These are phyloP conservation scores for Spisula solida DNA, from an alignment of 2,888 invertebrate species.

Conservation along the genomic window DNA sequence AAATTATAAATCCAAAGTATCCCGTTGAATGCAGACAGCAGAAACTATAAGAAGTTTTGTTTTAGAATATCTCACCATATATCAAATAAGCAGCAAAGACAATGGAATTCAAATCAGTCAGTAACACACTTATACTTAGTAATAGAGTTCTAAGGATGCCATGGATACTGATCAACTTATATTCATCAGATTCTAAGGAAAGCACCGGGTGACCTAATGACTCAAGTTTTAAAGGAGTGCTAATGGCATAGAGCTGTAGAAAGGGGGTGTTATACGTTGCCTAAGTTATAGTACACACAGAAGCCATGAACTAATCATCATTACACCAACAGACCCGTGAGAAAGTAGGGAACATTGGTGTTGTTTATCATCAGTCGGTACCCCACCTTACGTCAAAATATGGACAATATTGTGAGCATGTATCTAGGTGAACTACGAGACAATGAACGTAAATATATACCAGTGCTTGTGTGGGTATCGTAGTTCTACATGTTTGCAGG, in stretches of 20 bases:
- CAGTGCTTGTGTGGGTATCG: not conserved
- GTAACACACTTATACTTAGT: not conserved
- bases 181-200: not conserved
- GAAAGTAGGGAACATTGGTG: not conserved
- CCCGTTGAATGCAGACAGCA: too few species aligned
- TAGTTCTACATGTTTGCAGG: conserved; percentile 6
- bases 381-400: not conserved
- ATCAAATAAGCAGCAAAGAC: not conserved
- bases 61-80: not conserved
- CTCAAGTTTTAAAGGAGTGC: not conserved
- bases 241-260: too few species aligned
- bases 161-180: not conserved
- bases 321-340: not conserved
- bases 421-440: not conserved
- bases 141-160: not conserved
- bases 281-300: too few species aligned
- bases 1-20: too few species aligned
- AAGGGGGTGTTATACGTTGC: too few species aligned
- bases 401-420: not conserved
- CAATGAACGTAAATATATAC: not conserved
- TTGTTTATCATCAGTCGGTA: not conserved
- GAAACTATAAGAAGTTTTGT: not conserved
- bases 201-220: not conserved
- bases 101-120: not conserved
- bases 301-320: too few species aligned